Evolutionary conservation across 2,888 invertebrate genomes (phyloP), one percentile per base, ranked within the genome.

Genomic region (Spisula solida): DNA sequence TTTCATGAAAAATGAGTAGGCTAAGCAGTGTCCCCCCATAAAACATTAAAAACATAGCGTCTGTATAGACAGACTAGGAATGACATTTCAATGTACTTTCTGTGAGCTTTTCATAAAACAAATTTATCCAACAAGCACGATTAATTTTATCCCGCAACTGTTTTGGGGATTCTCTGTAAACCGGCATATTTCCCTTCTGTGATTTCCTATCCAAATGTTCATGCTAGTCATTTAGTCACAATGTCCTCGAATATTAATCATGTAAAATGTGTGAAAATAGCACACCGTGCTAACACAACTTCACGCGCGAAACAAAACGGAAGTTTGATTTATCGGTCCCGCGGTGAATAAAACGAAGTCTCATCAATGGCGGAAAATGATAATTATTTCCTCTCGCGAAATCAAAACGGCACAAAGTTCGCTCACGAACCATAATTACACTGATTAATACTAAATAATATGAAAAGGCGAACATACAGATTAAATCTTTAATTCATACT

Each of bases 381-480:
- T 87, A 87, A 87, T 87, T 87, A 87, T 82, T 82, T 87, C 82
- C 87, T 82, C 79, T 85, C 78, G 78, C 41, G 87, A 87, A 82
- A 75, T 80, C 56, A 78, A 56, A 82, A 78, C 79, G 78, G 78
- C 87, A 60, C 41, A 87, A 55, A 56, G 79, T 60, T 79, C 60
- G 79, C 56, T 82, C 82, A 48, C 55, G 82, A 75, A 85, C 87
- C 78, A 78, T 90, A 87, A 90, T 90, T 90, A 90, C 85, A 56
- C 82, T 82, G 87, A 85, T 90, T 90, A 87, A 87, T 87, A 87
- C 87, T 55, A 87, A 87, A 87, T 87, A 78, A 82, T 87, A 87
- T 82, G 82, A 88, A 90, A 90, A 90, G 88, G 88, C 88, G 87
- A 88, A 85, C 84, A 90, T 79, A 87, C 82, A 87, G 90, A 90